Evolutionary conservation across 2,888 invertebrate genomes (phyloP).

Genomic region (Notodonta ziczac): DNA sequence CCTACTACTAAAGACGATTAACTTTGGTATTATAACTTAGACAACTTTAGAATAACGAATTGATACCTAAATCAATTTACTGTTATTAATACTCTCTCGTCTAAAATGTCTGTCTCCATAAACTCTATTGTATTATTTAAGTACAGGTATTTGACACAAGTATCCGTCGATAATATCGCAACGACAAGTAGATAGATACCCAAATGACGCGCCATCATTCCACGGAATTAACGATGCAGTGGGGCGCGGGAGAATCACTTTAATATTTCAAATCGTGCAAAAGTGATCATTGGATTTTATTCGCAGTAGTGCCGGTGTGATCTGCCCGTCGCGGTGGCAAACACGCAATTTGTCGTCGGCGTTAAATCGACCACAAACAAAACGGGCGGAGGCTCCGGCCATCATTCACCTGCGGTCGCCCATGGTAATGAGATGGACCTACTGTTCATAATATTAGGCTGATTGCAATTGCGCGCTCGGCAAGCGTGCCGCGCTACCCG

Average conservation of each 20-base stretch:
- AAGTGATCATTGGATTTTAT: conserved; percentile 53
- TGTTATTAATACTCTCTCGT: neutral
- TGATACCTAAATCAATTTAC: neutral
- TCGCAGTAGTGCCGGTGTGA: conserved; percentile 64
- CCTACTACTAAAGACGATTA: neutral
- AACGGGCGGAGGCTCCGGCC: conserved; percentile 72
- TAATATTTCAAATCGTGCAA: conserved; percentile 63
- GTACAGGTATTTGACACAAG: conserved; percentile 26
- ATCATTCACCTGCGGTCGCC: conserved; percentile 83
- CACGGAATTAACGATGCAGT: conserved; percentile 36
- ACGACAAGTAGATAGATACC: conserved; percentile 18
- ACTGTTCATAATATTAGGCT: conserved; percentile 82
- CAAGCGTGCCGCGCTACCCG: conserved; percentile 47
- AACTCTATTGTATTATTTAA: conserved; percentile 18
- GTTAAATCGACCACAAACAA: conserved; percentile 84
- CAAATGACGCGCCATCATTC: conserved; percentile 27
- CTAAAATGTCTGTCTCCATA: conserved; percentile 12
- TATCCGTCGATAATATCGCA: conserved; percentile 35
- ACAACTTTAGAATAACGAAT: too few species aligned
- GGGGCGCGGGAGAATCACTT: conserved; percentile 54
- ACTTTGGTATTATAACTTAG: too few species aligned
- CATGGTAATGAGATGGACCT: conserved; percentile 83
- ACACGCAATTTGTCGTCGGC: conserved; percentile 82
- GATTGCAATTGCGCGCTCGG: conserved; percentile 75
- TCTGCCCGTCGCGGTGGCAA: conserved; percentile 75